A percentile compares a stretch with the other conserved stretches of the same genome.
These are phyloP conservation scores for Ectemnius continuus DNA, from an alignment of 2,888 invertebrate species.

Conservation along the genomic window DNA sequence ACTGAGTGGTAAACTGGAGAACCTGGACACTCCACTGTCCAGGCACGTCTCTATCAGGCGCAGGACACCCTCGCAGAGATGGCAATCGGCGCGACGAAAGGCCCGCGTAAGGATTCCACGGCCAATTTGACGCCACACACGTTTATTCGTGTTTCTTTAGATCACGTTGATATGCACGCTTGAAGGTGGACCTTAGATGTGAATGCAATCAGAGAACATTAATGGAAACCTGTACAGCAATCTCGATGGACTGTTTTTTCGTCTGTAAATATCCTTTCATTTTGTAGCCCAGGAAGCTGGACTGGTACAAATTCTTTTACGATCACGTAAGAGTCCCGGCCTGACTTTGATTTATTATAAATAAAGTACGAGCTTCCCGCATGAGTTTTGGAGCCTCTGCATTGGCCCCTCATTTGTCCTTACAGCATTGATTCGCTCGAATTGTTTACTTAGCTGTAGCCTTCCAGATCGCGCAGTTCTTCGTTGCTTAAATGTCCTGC, in stretches of 20 bases:
- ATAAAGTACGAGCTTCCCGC: too few relatives aligned
- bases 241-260: conserved; percentile 20
- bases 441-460: conserved; percentile 52
- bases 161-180: conserved; percentile 3
- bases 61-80: conserved; percentile 75
- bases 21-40: conserved; percentile 73
- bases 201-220: neutral
- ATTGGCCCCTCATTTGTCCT: too few relatives aligned
- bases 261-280: conserved; percentile 17
- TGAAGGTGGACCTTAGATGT: neutral
- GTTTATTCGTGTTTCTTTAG: neutral
- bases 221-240: too few relatives aligned
- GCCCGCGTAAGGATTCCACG: conserved; percentile 74
- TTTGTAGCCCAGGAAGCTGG: conserved; percentile 1
- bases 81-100: conserved; percentile 76
- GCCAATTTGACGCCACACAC: conserved; percentile 28
- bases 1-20: conserved; percentile 73
- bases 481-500: conserved; percentile 68
- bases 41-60: conserved; percentile 75
- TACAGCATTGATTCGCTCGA: too few relatives aligned
- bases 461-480: conserved; percentile 78
- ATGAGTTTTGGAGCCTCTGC: too few relatives aligned
- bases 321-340: neutral
- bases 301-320: conserved; percentile 1
- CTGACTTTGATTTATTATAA: neutral